These are phyloP conservation scores for Athalia rosae DNA, from an alignment of 2,888 invertebrate species.

Conservation along the genomic window DNA sequence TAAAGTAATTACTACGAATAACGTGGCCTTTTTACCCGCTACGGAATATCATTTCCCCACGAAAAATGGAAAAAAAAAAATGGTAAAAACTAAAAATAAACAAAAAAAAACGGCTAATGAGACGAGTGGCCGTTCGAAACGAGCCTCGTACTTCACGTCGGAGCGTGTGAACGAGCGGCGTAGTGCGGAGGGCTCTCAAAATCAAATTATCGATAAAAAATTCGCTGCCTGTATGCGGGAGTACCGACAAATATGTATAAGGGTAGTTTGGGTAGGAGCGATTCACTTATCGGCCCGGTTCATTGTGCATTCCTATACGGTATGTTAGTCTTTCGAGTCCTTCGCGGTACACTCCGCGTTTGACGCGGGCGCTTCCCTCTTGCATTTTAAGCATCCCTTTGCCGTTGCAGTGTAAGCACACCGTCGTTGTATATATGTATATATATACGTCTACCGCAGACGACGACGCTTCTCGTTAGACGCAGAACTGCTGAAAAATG, in stretches of 20 bases:
- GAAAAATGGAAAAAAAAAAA: no score
- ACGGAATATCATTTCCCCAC: no score
- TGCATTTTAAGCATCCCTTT: constrained; percentile 57
- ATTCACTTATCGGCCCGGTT: constrained; percentile 62
- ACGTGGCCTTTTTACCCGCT: no score
- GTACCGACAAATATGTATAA: background rate
- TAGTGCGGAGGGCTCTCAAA: background rate
- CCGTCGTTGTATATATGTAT: constrained; percentile 44
- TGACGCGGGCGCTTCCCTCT: constrained; percentile 56
- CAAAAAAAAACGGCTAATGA: no score
- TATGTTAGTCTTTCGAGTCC: constrained; percentile 55
- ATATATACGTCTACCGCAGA: background rate
- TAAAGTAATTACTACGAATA: no score
- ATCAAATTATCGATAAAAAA: constrained; percentile 34
- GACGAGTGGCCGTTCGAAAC: no score
- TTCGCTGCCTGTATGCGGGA: constrained; percentile 31
- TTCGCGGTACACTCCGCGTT: constrained; percentile 41
- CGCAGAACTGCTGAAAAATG: no score
- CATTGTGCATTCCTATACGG: constrained; percentile 66
- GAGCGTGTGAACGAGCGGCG: no score
- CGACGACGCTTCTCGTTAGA: no score
- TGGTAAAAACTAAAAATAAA: no score
- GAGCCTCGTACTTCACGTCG: no score
- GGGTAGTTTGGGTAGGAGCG: constrained; percentile 52
- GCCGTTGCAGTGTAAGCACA: constrained; percentile 6